These are phyloP conservation scores for Diplolepis rosae DNA, from an alignment of 2,888 invertebrate genomes.

Conservation along the genomic window DNA sequence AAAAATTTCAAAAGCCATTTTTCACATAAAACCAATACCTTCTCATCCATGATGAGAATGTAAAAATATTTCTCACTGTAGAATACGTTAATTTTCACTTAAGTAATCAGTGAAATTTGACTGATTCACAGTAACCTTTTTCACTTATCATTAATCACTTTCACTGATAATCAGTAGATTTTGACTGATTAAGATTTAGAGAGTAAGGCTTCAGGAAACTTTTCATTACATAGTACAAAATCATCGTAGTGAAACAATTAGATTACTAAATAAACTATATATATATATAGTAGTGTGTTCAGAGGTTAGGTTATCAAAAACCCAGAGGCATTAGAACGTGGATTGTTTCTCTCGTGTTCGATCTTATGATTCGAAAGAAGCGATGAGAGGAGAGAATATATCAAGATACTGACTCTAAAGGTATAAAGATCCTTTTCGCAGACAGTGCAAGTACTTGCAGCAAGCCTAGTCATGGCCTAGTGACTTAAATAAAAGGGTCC, in stretches of 20 bases:
- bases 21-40: too few species aligned
- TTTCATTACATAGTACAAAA: slow-evolving; percentile 38
- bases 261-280: slow-evolving; percentile 40
- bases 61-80: too few species aligned
- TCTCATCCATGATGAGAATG: too few species aligned
- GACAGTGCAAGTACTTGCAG: slow-evolving; percentile 33
- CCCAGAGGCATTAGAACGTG: slow-evolving; percentile 31
- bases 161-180: too few species aligned
- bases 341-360: neutral
- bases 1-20: too few species aligned
- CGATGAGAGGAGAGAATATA: slow-evolving; percentile 34
- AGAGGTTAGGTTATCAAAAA: slow-evolving; percentile 33
- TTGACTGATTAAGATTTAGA: too few species aligned
- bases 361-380: neutral
- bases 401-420: slow-evolving; percentile 43
- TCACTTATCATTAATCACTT: too few species aligned
- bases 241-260: slow-evolving; percentile 38
- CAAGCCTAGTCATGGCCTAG: slow-evolving; percentile 45
- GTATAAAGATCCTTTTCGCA: slow-evolving; percentile 40
- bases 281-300: slow-evolving; percentile 17
- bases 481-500: slow-evolving; percentile 44
- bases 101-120: too few species aligned
- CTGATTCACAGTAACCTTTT: too few species aligned
- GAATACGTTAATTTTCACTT: too few species aligned
- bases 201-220: too few species aligned